phyloP scores from a whole-genome alignment of 2,797 vertebrate species.

The Epinephelus malabaricus region DNA sequence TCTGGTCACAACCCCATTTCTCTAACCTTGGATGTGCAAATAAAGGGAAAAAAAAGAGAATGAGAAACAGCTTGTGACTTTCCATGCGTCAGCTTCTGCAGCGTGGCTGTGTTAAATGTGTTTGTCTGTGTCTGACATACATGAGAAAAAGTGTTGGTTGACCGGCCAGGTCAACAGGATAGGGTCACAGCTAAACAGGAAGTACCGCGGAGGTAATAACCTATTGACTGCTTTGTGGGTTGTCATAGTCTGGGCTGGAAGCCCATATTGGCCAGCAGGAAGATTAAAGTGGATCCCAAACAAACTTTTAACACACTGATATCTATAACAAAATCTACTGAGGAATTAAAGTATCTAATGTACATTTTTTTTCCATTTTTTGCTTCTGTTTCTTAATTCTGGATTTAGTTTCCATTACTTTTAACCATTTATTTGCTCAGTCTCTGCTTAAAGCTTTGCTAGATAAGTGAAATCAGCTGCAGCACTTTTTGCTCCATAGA shows the following conservation, averaged over 20 bases:
- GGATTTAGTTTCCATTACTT: background rate
- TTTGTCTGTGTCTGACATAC: slow-evolving; percentile 34
- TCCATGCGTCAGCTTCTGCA: slow-evolving; percentile 16
- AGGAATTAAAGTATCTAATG: background rate
- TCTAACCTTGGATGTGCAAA: background rate
- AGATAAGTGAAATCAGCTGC: background rate
- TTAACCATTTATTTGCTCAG: background rate
- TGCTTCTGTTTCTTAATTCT: background rate
- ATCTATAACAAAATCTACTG: background rate
- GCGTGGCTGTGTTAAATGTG: background rate
- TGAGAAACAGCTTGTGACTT: background rate
- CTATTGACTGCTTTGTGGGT: slow-evolving; percentile 22
- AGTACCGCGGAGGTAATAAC: slow-evolving; percentile 41
- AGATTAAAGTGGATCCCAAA: background rate
- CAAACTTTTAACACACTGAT: background rate
- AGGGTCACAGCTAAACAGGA: slow-evolving; percentile 60
- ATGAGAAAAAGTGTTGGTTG: slow-evolving; percentile 22
- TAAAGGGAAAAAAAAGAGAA: background rate
- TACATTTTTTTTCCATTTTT: accelerated
- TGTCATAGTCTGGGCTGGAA: background rate
- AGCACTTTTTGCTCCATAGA: background rate
- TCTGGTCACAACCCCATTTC: background rate
- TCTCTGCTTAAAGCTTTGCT: background rate
- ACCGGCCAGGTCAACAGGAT: slow-evolving; percentile 48
- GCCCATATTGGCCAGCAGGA: background rate